Evolutionary conservation across 2,888 invertebrate genomes (phyloP).

Genomic region (Agrotis exclamationis): DNA sequence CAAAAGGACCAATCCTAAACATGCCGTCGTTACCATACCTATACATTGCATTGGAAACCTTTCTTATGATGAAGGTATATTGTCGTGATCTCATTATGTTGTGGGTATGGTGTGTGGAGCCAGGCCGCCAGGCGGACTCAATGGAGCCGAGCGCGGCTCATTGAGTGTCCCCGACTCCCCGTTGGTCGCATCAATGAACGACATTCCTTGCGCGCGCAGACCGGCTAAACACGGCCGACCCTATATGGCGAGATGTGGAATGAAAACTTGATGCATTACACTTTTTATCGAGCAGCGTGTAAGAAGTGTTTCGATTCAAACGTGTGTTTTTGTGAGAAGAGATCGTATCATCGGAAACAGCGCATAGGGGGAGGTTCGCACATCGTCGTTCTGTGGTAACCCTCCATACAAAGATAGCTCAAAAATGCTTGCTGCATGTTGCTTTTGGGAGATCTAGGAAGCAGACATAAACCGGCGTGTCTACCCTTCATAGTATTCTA

Average conservation of each 20-base stretch:
- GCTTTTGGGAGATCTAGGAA: too few relatives aligned
- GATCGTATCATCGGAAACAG: slow-evolving; percentile 31
- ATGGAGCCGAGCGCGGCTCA: slow-evolving; percentile 63
- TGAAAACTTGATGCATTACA: slow-evolving; percentile 63
- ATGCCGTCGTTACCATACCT: background rate
- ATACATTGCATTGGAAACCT: slow-evolving; percentile 11
- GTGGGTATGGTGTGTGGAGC: slow-evolving; percentile 24
- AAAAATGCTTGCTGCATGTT: too few relatives aligned
- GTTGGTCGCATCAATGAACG: slow-evolving; percentile 71
- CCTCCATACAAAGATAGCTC: too few relatives aligned
- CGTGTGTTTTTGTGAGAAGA: slow-evolving; percentile 39
- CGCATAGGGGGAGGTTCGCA: slow-evolving; percentile 11
- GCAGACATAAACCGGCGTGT: too few relatives aligned
- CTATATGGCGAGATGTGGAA: slow-evolving; percentile 71
- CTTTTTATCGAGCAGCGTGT: slow-evolving; percentile 58
- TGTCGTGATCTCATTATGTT: background rate
- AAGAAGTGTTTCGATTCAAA: slow-evolving; percentile 48
- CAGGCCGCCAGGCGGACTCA: slow-evolving; percentile 41
- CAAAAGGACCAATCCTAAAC: slow-evolving; percentile 2
- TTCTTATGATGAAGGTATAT: slow-evolving; percentile 15
- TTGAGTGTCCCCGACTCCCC: slow-evolving; percentile 64
- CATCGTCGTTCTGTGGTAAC: background rate
- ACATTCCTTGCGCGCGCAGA: slow-evolving; percentile 75
- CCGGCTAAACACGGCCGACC: slow-evolving; percentile 54
- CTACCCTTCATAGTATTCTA: too few relatives aligned